Base-by-base conservation (phyloP, 2,797 vertebrate genomes). In the Gymnoscopelus microlampas region DNA sequence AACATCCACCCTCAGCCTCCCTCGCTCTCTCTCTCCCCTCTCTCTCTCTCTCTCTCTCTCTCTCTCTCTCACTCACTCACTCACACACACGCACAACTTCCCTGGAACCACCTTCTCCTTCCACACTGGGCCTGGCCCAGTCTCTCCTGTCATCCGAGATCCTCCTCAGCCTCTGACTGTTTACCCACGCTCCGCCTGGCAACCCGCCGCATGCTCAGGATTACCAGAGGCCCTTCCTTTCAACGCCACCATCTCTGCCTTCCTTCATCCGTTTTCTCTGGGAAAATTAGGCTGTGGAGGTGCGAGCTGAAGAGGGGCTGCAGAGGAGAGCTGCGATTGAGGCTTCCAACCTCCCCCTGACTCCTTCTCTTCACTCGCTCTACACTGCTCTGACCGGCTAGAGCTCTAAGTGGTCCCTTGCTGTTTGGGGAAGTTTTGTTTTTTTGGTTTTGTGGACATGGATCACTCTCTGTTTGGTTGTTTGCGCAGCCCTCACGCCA, bases 401-500 rank as follows among this genome's bases (percentile, higher is more conserved):
- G 61, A 15, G 15, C 15, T 63, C 35, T 60, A 47, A 29, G 44
- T n/a, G 9, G 48, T 12, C 53, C 23, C 32, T 59, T 23, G 13
- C 49, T 48, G 51, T 11, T 60, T 70, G 4, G 68, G 48, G 51
- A 70, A 64, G 47, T 56, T 68, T 71, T 60, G 67, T 54, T 73
- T 62, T 63, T 70, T 58, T 57, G 78, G 2, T 63, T 71, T 19
- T 49, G 63, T 35, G 60, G 71, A 59, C 74, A 97, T 97, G 96
- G 96, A 97, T 94, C 96, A 97, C 90, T 95, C 96, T 83, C 92
- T 97, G 77, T 97, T 96, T 71, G 94, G 96, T 90, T 97, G 95
- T 91, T 92, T 97, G 75, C 94, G 95, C 90, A 96, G 95, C 93
- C 95, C 88, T 2, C 96, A 96, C 67, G 91, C 94, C 79, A 85